phyloP scores from a whole-genome alignment of 2,113 vertebrate species.

The Perognathus longimembris region DNA sequence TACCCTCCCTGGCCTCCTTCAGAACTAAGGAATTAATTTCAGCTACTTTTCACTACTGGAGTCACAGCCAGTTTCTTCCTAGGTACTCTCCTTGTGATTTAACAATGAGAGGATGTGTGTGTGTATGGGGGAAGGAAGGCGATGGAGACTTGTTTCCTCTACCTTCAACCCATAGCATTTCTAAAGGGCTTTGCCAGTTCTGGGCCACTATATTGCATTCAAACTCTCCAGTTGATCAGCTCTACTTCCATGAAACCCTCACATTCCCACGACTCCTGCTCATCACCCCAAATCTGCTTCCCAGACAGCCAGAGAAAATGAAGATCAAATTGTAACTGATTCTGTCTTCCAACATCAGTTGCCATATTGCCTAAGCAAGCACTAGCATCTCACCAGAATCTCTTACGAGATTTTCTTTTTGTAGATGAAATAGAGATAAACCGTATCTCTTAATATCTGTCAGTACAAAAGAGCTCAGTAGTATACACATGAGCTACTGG shows the following conservation, averaged over 20 bases:
- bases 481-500: background rate
- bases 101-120: background rate
- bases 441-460: background rate
- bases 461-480: background rate
- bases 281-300: background rate
- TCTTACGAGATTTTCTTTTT: background rate
- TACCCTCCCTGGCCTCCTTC: background rate
- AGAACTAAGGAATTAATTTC: background rate
- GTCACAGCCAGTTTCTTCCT: background rate
- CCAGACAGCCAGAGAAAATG: background rate
- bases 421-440: background rate
- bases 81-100: background rate
- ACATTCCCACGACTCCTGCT: background rate
- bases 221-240: background rate
- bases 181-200: background rate
- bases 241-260: background rate
- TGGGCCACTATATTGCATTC: too few relatives aligned
- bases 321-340: background rate
- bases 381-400: background rate
- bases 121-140: too few relatives aligned
- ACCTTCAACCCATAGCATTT: background rate
- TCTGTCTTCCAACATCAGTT: background rate
- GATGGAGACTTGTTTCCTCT: background rate
- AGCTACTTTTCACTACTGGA: background rate
- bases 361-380: background rate